These are phyloP conservation scores for Pterostichus madidus DNA, from an alignment of 2,888 invertebrate genomes.

Conservation along the genomic window DNA sequence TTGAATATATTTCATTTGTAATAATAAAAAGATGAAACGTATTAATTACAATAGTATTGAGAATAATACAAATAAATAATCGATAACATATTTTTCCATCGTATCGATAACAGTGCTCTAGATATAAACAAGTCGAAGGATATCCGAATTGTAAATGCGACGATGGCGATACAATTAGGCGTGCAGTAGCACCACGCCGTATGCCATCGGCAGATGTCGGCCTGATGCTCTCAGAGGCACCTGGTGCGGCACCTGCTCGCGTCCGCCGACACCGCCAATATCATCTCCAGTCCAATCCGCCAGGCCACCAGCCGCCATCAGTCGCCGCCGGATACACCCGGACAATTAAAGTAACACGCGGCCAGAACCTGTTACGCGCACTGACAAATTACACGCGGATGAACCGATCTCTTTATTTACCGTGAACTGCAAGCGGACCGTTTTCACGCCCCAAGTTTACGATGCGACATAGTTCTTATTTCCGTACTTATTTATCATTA, in stretches of 20 bases:
- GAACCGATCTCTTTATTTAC: slow-evolving; percentile 19
- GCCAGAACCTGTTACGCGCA: slow-evolving; percentile 56
- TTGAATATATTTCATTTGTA: too few species aligned
- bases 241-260: slow-evolving; percentile 43
- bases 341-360: slow-evolving; percentile 52
- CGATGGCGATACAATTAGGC: slow-evolving; percentile 39
- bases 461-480: not conserved
- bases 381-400: slow-evolving; percentile 52
- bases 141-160: too few species aligned
- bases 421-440: not conserved
- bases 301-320: slow-evolving; percentile 12
- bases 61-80: too few species aligned
- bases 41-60: too few species aligned
- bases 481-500: not conserved
- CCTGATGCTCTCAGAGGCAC: not conserved
- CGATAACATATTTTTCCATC: too few species aligned
- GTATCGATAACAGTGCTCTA: too few species aligned
- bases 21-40: too few species aligned
- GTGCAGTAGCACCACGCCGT: slow-evolving; percentile 36
- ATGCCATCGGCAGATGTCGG: slow-evolving; percentile 34
- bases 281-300: slow-evolving; percentile 8
- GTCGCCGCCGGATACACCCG: slow-evolving; percentile 50
- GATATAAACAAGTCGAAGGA: too few species aligned
- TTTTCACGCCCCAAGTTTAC: slow-evolving; percentile 22
- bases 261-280: slow-evolving; percentile 50